Percentiles rank a stretch among this genome's conserved stretches.
Evolutionary conservation across 2,888 invertebrate species (phyloP).

Genomic region (Cosmopolites sordidus): DNA sequence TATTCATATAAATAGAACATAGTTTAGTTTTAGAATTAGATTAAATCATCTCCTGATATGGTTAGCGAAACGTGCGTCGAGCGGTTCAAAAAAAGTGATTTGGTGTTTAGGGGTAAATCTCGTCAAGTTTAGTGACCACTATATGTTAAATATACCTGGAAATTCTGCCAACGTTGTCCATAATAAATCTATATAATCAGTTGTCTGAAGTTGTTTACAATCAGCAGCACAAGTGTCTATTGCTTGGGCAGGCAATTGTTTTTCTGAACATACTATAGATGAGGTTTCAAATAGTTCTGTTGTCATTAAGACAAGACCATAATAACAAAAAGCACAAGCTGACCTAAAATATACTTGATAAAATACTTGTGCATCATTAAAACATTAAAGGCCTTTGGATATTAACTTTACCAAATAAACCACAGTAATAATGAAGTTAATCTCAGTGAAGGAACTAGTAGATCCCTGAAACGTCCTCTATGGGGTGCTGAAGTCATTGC

Average conservation of each 20-base stretch:
- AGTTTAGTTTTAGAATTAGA: too few species aligned
- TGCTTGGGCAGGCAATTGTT: conserved; percentile 37
- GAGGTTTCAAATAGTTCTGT: conserved; percentile 81
- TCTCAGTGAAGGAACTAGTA: conserved; percentile 74
- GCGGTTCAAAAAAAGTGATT: too few species aligned
- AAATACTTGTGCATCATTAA: too few species aligned
- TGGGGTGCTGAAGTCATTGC: conserved; percentile 57
- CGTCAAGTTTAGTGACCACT: too few species aligned
- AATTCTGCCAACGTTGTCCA: conserved; percentile 95
- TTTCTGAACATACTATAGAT: conserved; percentile 45
- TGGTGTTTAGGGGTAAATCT: too few species aligned
- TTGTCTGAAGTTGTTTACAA: conserved; percentile 70
- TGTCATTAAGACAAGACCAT: conserved; percentile 90
- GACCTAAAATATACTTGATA: conserved; percentile 68
- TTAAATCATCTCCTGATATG: too few species aligned
- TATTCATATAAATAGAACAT: too few species aligned
- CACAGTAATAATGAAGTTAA: conserved; percentile 82
- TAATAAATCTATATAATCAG: conserved; percentile 86
- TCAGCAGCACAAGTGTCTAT: conserved; percentile 60
- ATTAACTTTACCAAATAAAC: conserved; percentile 88
- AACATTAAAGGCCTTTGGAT: too few species aligned
- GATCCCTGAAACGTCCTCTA: conserved; percentile 65
- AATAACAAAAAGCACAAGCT: conserved; percentile 92
- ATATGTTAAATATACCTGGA: too few species aligned
- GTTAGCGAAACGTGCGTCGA: too few species aligned